Evolutionary conservation across 2,888 invertebrate genomes (phyloP), one percentile per base, ranked within the genome.

Genomic region (Thelaira solivaga): DNA sequence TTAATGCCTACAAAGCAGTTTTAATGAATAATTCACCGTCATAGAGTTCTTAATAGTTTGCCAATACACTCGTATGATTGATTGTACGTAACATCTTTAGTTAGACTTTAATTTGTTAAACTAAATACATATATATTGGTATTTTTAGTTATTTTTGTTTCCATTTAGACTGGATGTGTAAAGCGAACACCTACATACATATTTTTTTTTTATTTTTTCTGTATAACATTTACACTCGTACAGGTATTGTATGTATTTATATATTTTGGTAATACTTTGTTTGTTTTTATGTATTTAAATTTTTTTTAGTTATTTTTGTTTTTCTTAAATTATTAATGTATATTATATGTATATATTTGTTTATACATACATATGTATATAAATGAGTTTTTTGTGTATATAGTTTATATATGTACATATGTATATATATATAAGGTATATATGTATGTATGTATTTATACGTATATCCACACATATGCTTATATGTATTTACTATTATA

Each of bases 51-150:
- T 4, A 36, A 4, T 13, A 1, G 7, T 5, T 4, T n/a, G n/a
- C n/a, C 4, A 11, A 16, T 31, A 31, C 31, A 22, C 45, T 43
- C 31, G 26, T 49, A 61, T 41, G 69, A 51, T 47, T 82, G 80
- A 81, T 81, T 81, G 82, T 80, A 78, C 80, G 78, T 81, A 81
- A 81, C 80, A 81, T 62, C 57, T 78, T 67, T 59, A 51, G 29
- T 43, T 53, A 24, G 34, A 31, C 24, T 61, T 57, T 29, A 65
- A 67, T 57, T 43, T 67, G 36, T 34, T 68, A 47, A 57, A 41
- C 41, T 61, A 26, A 53, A 13, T 59, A n/a, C n/a, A n/a, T n/a
- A n/a, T n/a, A n/a, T n/a, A n/a, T n/a, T n/a, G n/a, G n/a, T n/a
- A 16, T 55, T 31, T 26, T 59, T 59, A 31, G 16, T 62, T 20